A percentile compares a stretch with the other conserved stretches of the same genome.
Evolutionary conservation across 2,113 vertebrate species (phyloP).

Genomic region (Murina feae): DNA sequence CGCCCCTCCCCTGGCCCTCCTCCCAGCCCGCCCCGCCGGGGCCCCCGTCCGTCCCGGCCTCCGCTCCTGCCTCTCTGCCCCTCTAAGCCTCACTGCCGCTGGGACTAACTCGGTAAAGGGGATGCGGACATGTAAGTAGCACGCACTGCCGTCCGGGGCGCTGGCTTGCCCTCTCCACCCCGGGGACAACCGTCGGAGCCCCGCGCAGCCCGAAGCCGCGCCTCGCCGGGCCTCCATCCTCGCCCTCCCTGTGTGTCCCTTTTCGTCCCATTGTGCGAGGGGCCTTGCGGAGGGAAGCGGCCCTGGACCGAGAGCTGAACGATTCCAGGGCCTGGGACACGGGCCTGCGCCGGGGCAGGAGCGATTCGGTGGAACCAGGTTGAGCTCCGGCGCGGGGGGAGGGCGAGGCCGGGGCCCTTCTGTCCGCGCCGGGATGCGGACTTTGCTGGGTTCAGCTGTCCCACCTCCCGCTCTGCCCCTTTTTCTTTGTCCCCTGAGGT

Average conservation of each 20-base stretch:
- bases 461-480: neutral
- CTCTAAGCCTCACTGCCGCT: neutral
- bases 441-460: neutral
- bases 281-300: neutral
- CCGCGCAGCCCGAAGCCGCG: neutral
- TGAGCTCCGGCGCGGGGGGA: neutral
- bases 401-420: neutral
- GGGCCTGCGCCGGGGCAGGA: neutral
- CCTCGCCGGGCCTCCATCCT: neutral
- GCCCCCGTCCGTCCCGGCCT: neutral
- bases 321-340: neutral
- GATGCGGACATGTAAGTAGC: conserved; percentile 75
- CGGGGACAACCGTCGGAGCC: no score
- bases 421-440: neutral
- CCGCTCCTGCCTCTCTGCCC: neutral
- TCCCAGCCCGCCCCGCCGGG: neutral
- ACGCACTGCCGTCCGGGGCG: neutral
- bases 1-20: neutral
- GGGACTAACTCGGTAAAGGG: conserved; percentile 54
- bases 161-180: neutral
- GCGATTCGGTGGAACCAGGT: neutral
- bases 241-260: neutral
- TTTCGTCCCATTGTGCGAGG: neutral
- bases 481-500: conserved; percentile 54
- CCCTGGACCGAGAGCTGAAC: neutral